phyloP scores from a whole-genome alignment of 2,797 vertebrate species.

The Sphenopsis melanotis region DNA sequence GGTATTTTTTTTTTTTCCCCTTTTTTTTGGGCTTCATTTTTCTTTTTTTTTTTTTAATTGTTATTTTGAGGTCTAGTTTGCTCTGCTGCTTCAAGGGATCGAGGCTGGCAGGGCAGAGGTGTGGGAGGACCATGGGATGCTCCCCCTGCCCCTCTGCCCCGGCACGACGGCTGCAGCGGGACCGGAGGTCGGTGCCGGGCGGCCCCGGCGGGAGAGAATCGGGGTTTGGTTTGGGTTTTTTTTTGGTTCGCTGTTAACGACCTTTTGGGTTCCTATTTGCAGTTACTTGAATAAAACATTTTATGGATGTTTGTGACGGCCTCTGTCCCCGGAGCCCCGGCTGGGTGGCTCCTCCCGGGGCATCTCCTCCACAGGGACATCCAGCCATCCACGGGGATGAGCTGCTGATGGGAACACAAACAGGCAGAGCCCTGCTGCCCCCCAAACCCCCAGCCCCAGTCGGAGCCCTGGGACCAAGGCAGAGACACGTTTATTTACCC shows the following conservation, averaged over 20 bases:
- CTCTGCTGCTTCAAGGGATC: conserved; percentile 22
- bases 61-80: not conserved
- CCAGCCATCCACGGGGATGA: not conserved
- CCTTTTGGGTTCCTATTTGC: conserved; percentile 74
- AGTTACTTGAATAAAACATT: conserved; percentile 82
- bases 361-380: not conserved
- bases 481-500: not conserved
- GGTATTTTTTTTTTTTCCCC: not conserved
- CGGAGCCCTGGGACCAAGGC: not conserved
- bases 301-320: conserved; percentile 53
- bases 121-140: not conserved
- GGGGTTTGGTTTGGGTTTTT: not conserved
- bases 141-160: not conserved
- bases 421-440: not conserved
- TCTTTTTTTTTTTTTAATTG: not conserved
- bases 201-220: not conserved
- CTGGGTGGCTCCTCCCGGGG: not conserved
- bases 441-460: not conserved
- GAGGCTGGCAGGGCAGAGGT: not conserved
- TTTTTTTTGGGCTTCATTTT: not conserved
- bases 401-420: not conserved
- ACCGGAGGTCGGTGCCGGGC: conserved; percentile 1
- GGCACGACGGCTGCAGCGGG: not conserved
- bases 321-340: not conserved
- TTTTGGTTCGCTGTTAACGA: conserved; percentile 38